Conservation (phyloP, 2,888 invertebrate genomes). For the Drosophila glabriapex region DNA sequence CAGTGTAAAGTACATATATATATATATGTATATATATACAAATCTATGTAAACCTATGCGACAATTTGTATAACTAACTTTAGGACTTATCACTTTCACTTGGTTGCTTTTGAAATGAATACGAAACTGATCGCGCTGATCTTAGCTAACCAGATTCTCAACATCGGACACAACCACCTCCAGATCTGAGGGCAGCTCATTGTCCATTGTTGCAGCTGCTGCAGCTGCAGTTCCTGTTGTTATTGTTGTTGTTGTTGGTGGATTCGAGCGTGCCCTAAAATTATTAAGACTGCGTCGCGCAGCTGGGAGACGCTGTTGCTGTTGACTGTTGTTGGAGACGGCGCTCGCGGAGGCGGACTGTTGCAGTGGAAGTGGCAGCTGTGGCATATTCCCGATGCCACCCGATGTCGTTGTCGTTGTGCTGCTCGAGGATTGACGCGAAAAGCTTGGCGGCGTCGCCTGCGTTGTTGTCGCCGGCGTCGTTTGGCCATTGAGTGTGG, state of each 20-base stretch:
- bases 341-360: conserved; percentile 71
- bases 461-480: conserved; percentile 40
- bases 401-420: conserved; percentile 63
- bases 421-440: conserved; percentile 75
- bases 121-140: conserved; percentile 36
- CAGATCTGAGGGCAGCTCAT: conserved; percentile 83
- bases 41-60: conserved; percentile 73
- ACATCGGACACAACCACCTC: conserved; percentile 85
- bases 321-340: conserved; percentile 52
- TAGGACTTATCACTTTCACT: conserved; percentile 82
- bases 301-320: conserved; percentile 35
- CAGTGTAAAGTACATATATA: conserved; percentile 75
- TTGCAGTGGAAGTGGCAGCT: conserved; percentile 43
- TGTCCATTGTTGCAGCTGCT: conserved; percentile 48
- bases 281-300: conserved; percentile 60
- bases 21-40: conserved; percentile 61
- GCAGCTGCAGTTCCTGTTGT: conserved; percentile 10
- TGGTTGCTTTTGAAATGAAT: conserved; percentile 68
- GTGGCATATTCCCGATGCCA: conserved; percentile 38
- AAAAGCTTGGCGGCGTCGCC: conserved; percentile 56
- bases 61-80: conserved; percentile 81
- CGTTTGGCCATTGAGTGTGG: conserved; percentile 80
- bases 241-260: conserved; percentile 23
- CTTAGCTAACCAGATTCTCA: conserved; percentile 85
- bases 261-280: conserved; percentile 58